Evolutionary conservation across 2,888 invertebrate species (phyloP).

Genomic region (Pseudococcus longispinus): DNA sequence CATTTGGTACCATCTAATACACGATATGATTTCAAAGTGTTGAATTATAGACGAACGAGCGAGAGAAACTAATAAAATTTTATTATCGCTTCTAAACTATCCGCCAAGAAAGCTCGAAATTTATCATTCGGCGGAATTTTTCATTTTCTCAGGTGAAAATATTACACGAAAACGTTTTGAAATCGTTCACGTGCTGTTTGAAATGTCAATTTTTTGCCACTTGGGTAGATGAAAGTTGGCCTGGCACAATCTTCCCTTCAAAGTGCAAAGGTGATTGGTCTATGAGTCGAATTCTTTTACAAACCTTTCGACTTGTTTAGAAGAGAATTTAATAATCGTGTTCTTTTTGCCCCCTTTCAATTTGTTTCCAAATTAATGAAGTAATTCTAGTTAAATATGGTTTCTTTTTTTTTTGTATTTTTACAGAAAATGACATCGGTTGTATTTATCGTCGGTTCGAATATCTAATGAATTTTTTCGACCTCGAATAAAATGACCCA

Average conservation of each 20-base stretch:
- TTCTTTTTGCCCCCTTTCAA: not conserved
- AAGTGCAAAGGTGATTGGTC: not conserved
- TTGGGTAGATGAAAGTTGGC: not conserved
- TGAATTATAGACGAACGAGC: not conserved
- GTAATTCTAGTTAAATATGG: not conserved
- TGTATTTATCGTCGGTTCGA: not conserved
- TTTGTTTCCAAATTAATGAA: not conserved
- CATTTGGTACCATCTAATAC: not conserved
- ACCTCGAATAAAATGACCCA: constrained; percentile 59
- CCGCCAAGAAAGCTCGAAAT: not conserved
- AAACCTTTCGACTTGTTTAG: no score
- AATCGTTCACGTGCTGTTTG: not conserved
- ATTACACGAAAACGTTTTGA: not conserved
- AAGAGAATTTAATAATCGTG: not conserved
- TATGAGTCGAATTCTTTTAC: not conserved
- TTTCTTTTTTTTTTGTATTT: not conserved
- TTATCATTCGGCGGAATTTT: constrained; percentile 2
- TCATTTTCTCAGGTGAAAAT: constrained; percentile 14
- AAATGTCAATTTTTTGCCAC: not conserved
- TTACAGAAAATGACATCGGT: not conserved
- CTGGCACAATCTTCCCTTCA: not conserved
- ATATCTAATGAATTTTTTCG: not conserved
- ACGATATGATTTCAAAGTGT: not conserved
- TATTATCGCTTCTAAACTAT: not conserved
- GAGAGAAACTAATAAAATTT: not conserved